A percentile compares a stretch with the other conserved stretches of the same genome.
phyloP scores from a whole-genome alignment of 2,888 invertebrate species.

The Aphelenchoides bicaudatus region DNA sequence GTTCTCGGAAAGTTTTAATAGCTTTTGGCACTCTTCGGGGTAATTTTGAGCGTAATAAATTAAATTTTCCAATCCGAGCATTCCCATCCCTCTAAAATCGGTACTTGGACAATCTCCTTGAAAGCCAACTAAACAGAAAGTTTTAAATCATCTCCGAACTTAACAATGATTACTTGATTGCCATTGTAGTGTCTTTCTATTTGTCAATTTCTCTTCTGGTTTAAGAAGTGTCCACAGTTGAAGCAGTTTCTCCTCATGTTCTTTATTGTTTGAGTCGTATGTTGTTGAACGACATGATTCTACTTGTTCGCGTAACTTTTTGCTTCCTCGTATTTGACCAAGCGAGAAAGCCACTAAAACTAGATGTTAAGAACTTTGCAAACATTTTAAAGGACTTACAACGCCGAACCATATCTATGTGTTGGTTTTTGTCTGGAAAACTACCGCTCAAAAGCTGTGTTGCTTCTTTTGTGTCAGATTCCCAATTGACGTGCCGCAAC shows the following conservation, averaged over 20 bases:
- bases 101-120: slow-evolving; percentile 90
- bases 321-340: slow-evolving; percentile 38
- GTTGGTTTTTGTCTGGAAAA: slow-evolving; percentile 24
- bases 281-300: slow-evolving; percentile 32
- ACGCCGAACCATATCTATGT: slow-evolving; percentile 34
- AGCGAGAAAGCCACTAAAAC: slow-evolving; percentile 30
- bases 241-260: slow-evolving; percentile 37
- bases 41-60: slow-evolving; percentile 65
- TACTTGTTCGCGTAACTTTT: slow-evolving; percentile 37
- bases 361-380: too few species aligned
- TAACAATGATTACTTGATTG: too few species aligned
- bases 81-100: slow-evolving; percentile 95
- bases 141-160: neutral
- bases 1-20: slow-evolving; percentile 40
- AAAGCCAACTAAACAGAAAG: slow-evolving; percentile 9
- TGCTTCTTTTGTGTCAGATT: slow-evolving; percentile 41
- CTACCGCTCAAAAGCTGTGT: slow-evolving; percentile 31
- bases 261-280: slow-evolving; percentile 32
- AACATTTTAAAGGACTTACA: too few species aligned
- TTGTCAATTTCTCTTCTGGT: slow-evolving; percentile 72
- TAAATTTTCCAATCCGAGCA: slow-evolving; percentile 85
- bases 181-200: slow-evolving; percentile 85
- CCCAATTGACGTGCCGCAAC: slow-evolving; percentile 39
- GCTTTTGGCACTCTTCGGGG: slow-evolving; percentile 26
- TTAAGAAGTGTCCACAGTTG: slow-evolving; percentile 76